Conservation (phyloP, 1,140 invertebrate species). For the Zaprionus tsacasi region DNA sequence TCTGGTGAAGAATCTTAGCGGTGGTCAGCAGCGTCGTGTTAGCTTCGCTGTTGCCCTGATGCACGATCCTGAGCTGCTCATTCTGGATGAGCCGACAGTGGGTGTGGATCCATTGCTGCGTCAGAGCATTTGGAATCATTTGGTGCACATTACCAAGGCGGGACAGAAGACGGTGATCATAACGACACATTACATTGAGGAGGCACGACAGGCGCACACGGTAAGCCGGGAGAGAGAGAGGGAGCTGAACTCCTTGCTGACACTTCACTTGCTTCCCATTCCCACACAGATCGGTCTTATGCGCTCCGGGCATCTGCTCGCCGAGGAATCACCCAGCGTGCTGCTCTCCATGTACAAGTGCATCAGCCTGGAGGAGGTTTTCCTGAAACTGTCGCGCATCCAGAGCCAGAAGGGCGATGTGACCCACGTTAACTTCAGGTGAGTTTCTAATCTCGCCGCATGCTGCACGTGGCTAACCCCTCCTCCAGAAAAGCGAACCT, state of each 20-base stretch:
- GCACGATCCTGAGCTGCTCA: conserved; percentile 96
- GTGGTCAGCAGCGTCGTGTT: conserved; percentile 95
- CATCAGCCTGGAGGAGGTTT: conserved; percentile 95
- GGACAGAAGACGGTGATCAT: conserved; percentile 95
- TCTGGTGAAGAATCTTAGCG: conserved; percentile 95
- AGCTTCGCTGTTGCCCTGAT: conserved; percentile 96
- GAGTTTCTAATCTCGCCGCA: conserved; percentile 38
- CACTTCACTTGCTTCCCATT: neutral
- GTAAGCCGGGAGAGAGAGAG: conserved; percentile 85
- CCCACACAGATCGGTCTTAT: conserved; percentile 96
- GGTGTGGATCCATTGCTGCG: conserved; percentile 95
- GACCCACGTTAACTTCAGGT: conserved; percentile 83
- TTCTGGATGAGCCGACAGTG: conserved; percentile 97
- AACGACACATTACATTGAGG: conserved; percentile 97
- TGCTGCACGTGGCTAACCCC: conserved; percentile 55
- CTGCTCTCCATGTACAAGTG: conserved; percentile 93
- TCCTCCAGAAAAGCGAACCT: conserved; percentile 1
- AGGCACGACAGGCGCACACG: conserved; percentile 94
- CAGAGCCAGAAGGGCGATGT: conserved; percentile 85
- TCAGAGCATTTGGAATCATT: conserved; percentile 96
- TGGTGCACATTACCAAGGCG: conserved; percentile 92
- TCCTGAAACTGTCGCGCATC: conserved; percentile 92
- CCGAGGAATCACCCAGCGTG: conserved; percentile 95
- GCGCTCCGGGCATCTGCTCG: conserved; percentile 94
- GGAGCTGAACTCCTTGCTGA: neutral